Base-by-base conservation (phyloP, 2,113 vertebrate species). In the Vulpes vulpes region DNA sequence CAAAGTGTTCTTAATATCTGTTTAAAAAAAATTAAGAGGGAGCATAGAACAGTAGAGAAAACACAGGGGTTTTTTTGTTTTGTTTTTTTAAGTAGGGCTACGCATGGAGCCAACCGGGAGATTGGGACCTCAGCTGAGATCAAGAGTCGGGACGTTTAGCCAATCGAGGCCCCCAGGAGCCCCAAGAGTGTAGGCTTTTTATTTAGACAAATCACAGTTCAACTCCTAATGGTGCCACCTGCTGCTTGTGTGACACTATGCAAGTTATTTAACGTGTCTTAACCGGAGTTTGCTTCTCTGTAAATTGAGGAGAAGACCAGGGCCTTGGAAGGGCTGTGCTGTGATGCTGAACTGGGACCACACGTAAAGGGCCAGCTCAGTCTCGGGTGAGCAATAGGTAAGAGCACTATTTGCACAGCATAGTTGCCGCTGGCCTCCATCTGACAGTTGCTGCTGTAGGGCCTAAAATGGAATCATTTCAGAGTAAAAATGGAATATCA, bases 401-500 rank as follows among this genome's bases (percentile, higher is more conserved):
- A 6, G 3, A 69, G 62, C 27, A 0, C 57, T 15, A 35, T 51
- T 38, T 80, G 65, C 16, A 71, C 4, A 81, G 69, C 30, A 79
- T 0, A 51, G 73, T 5, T 53, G 83, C 55, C n/a, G 7, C 51
- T 2, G 19, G 89, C 71, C 73, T 95, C 43, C 69, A n/a, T 27
- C 53, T 25, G 81, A 73, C 27, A 25, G 86, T 59, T 0, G 6
- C 96, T 32, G 94, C 62, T 89, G 92, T 88, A 5, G 25, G 1
- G 96, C 97, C 96, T 65, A 5, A 19, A 60, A 76, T 65, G 76
- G 22, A n/a, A 69, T 0, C 0, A 82, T 38, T 96, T 93, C 19
- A n/a, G 62, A 96, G 95, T 60, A 32, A 78, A 97, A 94, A n/a
- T 53, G 25, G 76, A 94, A 84, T 65, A 12, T 78, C 91, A 74